Conservation (phyloP, 2,888 invertebrate genomes). For the Caradrina clavipalpis region DNA sequence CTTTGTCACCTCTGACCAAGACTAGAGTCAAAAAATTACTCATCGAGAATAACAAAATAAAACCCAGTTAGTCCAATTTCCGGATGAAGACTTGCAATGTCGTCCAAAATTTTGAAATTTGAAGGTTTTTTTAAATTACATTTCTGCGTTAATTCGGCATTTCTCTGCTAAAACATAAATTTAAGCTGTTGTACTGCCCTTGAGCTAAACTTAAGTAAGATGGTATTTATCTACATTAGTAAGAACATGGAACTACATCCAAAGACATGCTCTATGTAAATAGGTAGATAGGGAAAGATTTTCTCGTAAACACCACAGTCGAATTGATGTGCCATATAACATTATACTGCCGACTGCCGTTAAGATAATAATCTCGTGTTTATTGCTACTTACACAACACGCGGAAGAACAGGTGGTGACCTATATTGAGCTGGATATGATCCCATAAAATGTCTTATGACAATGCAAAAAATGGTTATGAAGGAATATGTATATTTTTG, state of each 20-base stretch:
- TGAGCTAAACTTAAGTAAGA: no score
- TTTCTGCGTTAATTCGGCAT: no score
- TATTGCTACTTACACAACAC: slow-evolving; percentile 30
- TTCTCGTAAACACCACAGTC: slow-evolving; percentile 25
- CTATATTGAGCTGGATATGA: slow-evolving; percentile 38
- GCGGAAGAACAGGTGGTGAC: slow-evolving; percentile 51
- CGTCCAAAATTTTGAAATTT: neutral
- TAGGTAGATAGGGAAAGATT: slow-evolving; percentile 3
- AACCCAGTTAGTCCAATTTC: neutral
- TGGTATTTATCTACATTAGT: no score
- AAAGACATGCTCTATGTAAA: neutral
- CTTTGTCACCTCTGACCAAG: no score
- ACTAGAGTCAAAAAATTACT: no score
- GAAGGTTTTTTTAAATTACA: no score
- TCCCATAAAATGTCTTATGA: slow-evolving; percentile 19
- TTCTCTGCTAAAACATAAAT: no score
- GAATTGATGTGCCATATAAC: slow-evolving; percentile 42
- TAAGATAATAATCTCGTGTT: slow-evolving; percentile 47
- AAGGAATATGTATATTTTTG: neutral
- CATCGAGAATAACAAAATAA: no score
- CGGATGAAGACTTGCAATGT: neutral
- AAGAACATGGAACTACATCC: neutral
- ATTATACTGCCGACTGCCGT: slow-evolving; percentile 42
- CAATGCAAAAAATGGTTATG: slow-evolving; percentile 3
- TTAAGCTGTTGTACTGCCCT: no score